Conservation (phyloP, 2,113 vertebrate genomes). For the Heterocephalus glaber region DNA sequence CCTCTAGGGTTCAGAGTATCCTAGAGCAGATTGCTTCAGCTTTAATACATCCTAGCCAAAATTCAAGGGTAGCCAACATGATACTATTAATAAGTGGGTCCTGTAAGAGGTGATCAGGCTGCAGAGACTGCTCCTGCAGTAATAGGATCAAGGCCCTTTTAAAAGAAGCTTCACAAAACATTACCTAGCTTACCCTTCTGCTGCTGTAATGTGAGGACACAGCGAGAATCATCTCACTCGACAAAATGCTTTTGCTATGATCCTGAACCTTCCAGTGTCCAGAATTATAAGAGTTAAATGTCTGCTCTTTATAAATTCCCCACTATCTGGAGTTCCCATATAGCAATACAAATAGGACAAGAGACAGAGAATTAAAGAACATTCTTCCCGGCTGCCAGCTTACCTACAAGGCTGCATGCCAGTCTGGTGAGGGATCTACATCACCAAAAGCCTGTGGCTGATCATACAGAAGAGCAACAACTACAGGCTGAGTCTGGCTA, state of each 20-base stretch:
- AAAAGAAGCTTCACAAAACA: not conserved
- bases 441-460: not conserved
- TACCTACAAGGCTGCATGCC: no score
- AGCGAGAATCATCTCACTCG: not conserved
- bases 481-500: accelerated
- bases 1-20: not conserved
- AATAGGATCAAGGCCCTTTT: not conserved
- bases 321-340: accelerated
- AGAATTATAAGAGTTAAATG: not conserved
- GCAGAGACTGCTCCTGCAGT: accelerated
- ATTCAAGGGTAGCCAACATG: not conserved
- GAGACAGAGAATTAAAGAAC: not conserved
- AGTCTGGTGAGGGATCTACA: not conserved
- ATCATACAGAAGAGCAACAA: not conserved
- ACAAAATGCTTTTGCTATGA: accelerated
- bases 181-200: not conserved
- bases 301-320: not conserved
- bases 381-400: not conserved
- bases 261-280: not conserved
- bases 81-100: not conserved
- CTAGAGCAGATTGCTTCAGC: not conserved
- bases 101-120: not conserved
- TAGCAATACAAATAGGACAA: not conserved
- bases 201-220: not conserved
- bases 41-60: not conserved